phyloP scores from a whole-genome alignment of 2,113 vertebrate species.

The Colinus virginianus region DNA sequence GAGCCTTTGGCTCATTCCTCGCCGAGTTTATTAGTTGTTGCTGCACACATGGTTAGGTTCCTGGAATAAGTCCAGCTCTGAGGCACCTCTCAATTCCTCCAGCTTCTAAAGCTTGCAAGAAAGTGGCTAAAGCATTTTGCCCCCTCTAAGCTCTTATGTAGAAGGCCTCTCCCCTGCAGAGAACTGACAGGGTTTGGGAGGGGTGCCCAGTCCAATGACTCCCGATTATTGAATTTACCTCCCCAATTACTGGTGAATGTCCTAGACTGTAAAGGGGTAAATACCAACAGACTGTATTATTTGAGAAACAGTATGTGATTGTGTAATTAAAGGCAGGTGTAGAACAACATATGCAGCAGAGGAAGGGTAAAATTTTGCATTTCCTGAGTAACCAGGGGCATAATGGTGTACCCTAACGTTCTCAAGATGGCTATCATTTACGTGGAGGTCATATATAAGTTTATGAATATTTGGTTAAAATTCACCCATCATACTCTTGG shows the following conservation, averaged over 20 bases:
- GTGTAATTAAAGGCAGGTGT: conserved; percentile 50
- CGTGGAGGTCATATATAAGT: background rate
- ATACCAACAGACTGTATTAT: conserved; percentile 46
- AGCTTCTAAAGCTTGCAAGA: conserved; percentile 29
- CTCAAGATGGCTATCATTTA: conserved; percentile 38
- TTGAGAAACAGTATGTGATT: conserved; percentile 50
- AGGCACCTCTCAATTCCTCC: conserved; percentile 40
- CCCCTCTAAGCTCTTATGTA: background rate
- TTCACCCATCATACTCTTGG: conserved; percentile 12
- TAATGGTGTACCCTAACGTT: conserved; percentile 50
- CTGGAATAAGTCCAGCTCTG: conserved; percentile 58
- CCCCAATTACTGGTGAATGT: conserved; percentile 30
- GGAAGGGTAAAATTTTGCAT: conserved; percentile 47
- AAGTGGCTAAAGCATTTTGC: background rate
- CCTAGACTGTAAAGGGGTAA: conserved; percentile 26
- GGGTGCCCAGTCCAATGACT: conserved; percentile 2
- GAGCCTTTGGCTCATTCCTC: conserved; percentile 53
- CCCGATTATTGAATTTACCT: conserved; percentile 52
- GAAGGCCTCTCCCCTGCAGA: conserved; percentile 35
- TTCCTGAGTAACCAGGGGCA: conserved; percentile 39
- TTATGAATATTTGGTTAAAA: conserved; percentile 50
- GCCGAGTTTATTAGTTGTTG: conserved; percentile 58
- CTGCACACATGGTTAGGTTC: conserved; percentile 57
- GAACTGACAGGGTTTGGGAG: background rate
- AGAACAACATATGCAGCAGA: conserved; percentile 23